These are phyloP conservation scores for Hemiprocne comata DNA, from an alignment of 2,113 vertebrate genomes.

Conservation along the genomic window DNA sequence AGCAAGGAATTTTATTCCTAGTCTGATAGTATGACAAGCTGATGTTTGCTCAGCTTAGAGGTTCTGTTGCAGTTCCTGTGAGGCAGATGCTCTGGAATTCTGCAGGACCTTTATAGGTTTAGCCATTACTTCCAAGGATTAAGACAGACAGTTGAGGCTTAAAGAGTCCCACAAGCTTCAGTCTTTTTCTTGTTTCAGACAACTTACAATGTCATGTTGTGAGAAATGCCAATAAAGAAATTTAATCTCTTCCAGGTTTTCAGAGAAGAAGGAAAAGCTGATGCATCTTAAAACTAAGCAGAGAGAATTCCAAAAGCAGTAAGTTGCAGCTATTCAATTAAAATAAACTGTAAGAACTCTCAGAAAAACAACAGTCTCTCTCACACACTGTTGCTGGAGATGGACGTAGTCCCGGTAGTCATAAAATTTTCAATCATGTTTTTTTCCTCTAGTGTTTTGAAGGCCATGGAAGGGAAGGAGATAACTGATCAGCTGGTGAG, in stretches of 20 bases:
- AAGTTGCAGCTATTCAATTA: constrained; percentile 57
- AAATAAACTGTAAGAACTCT: background rate
- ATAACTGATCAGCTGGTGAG: constrained; percentile 92
- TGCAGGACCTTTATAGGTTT: background rate
- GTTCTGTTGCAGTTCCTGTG: background rate
- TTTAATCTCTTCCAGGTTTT: constrained; percentile 80
- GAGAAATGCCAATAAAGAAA: background rate
- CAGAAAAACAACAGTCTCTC: background rate
- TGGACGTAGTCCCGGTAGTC: background rate
- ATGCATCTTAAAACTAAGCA: constrained; percentile 87
- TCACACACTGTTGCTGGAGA: background rate
- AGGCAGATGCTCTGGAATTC: background rate
- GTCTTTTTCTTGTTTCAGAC: background rate
- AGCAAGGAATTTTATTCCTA: background rate
- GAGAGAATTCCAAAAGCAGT: constrained; percentile 91
- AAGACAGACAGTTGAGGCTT: background rate
- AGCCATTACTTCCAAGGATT: background rate
- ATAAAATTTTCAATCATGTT: constrained; percentile 33
- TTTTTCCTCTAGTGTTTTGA: constrained; percentile 81
- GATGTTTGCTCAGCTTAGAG: background rate
- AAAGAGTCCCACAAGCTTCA: background rate
- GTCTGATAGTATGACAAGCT: background rate
- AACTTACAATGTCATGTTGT: background rate
- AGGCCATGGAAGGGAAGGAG: constrained; percentile 87
- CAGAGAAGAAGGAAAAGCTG: constrained; percentile 89